Base-by-base conservation (phyloP, 2,797 vertebrate genomes). In the Leptatherina wallacei region DNA sequence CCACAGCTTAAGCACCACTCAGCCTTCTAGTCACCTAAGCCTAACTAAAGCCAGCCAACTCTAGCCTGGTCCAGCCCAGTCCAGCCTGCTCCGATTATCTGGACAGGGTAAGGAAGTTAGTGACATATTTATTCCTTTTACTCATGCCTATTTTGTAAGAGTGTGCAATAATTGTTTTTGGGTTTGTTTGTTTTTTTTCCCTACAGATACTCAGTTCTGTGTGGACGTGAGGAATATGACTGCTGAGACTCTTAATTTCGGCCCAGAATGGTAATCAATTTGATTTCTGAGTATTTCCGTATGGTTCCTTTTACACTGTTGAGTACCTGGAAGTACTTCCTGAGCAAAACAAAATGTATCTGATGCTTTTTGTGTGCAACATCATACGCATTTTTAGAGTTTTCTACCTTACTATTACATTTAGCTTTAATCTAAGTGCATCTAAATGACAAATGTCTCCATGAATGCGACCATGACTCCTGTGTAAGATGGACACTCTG, bases 221-320 rank as follows among this genome's bases (percentile, higher is more conserved):
- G 91, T 86, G 88, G 94, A 95, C 91, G 91, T 89, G 92, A 95
- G 90, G 94, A 95, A 94, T 85, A 97, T 98, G 97, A 97, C 97
- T 87, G 97, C 97, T 89, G 97, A 98, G 95, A 97, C 96, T 75
- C 96, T 98, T 92, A 97, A 97, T 93, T 98, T 98, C 91, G 96
- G 97, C 92, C 96, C 96, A 86, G 97, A 98, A 94, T 98, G 97
- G 97, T 98, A 94, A 92, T 61, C 24, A 3, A 6, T 32, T 40
- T 27, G 0, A 3, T 61, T 61, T 68, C 16, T 59, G 42, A 32
- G 11, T 61, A 18, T 61, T 60, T 78, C 5, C 30, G 49, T 12
- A 12, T 6, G 1, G 3, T 69, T 68, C 42, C 0, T 1, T 1
- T 49, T 44, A 16, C 22, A 10, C 2, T 12, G 3, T 2, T 55